A percentile compares a stretch with the other conserved stretches of the same genome.
Evolutionary conservation across 2,113 vertebrate genomes (phyloP).

Genomic region (Xenotilapia longispinis): DNA sequence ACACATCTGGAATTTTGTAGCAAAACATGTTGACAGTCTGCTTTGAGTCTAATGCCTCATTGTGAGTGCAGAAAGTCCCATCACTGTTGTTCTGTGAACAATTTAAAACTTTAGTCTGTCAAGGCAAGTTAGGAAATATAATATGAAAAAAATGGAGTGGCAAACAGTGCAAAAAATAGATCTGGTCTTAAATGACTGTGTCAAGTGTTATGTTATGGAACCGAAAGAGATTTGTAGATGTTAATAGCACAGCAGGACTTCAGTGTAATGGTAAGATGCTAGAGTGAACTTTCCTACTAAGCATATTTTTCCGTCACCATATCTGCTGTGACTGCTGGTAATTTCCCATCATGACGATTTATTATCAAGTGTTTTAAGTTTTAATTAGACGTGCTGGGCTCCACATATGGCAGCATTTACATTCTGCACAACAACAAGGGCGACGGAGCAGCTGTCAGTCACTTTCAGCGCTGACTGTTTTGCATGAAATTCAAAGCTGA

Average conservation of each 20-base stretch:
- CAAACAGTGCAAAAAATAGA: background rate
- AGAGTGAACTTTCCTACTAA: slow-evolving; percentile 1
- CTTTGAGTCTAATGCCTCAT: slow-evolving; percentile 10
- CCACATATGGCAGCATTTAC: slow-evolving; percentile 37
- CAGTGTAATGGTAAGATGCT: background rate
- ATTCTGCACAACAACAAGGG: slow-evolving; percentile 17
- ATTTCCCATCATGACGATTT: slow-evolving; percentile 27
- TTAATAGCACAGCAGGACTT: background rate
- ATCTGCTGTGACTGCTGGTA: slow-evolving; percentile 13
- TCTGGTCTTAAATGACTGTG: background rate
- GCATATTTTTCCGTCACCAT: background rate
- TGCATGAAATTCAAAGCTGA: background rate
- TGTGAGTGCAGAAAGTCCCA: background rate
- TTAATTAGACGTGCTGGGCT: slow-evolving; percentile 3
- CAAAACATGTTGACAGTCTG: slow-evolving; percentile 45
- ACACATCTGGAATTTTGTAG: slow-evolving; percentile 33
- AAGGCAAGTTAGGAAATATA: background rate
- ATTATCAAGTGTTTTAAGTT: slow-evolving; percentile 3
- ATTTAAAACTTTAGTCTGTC: background rate
- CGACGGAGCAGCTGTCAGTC: slow-evolving; percentile 12
- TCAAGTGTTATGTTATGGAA: background rate
- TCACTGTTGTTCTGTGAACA: background rate
- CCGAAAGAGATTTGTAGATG: background rate
- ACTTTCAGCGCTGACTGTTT: background rate
- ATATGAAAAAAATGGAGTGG: background rate